Conservation (phyloP, 1,140 invertebrate genomes). For the Bombus consobrinus region DNA sequence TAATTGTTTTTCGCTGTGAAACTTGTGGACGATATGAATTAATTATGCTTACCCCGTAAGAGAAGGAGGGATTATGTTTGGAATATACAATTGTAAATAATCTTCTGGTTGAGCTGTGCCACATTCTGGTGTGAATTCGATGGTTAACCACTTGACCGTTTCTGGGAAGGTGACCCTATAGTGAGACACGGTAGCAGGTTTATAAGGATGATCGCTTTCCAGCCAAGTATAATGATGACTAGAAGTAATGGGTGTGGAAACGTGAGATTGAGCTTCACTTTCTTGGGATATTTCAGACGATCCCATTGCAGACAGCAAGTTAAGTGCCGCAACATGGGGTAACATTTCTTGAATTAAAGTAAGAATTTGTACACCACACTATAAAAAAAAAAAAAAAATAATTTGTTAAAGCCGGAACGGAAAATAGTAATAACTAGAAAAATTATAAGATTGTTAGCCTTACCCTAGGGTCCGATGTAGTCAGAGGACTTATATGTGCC, state of each 20-base stretch:
- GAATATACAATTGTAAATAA: conserved; percentile 93
- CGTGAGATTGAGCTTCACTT: conserved; percentile 73
- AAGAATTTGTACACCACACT: conserved; percentile 96
- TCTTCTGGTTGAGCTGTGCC: conserved; percentile 97
- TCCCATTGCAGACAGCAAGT: conserved; percentile 85
- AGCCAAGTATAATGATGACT: conserved; percentile 95
- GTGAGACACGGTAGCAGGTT: conserved; percentile 93
- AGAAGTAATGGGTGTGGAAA: conserved; percentile 84
- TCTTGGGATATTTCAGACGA: conserved; percentile 79
- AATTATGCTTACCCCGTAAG: conserved; percentile 66
- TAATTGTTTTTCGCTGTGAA: neutral
- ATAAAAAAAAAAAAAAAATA: conserved; percentile 37
- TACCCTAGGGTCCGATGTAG: conserved; percentile 91
- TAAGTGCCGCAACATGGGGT: conserved; percentile 94
- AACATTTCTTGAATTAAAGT: conserved; percentile 94
- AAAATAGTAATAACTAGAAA: conserved; percentile 1
- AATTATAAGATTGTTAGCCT: conserved; percentile 45
- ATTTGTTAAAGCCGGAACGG: neutral
- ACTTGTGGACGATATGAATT: neutral
- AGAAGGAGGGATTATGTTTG: conserved; percentile 77
- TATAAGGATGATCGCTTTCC: conserved; percentile 98
- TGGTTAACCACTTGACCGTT: conserved; percentile 93
- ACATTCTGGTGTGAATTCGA: conserved; percentile 97
- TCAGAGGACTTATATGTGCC: conserved; percentile 91
- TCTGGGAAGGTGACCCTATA: conserved; percentile 95